These are phyloP conservation scores for Rhinatrema bivittatum DNA, from an alignment of 2,797 vertebrate genomes.

Conservation along the genomic window DNA sequence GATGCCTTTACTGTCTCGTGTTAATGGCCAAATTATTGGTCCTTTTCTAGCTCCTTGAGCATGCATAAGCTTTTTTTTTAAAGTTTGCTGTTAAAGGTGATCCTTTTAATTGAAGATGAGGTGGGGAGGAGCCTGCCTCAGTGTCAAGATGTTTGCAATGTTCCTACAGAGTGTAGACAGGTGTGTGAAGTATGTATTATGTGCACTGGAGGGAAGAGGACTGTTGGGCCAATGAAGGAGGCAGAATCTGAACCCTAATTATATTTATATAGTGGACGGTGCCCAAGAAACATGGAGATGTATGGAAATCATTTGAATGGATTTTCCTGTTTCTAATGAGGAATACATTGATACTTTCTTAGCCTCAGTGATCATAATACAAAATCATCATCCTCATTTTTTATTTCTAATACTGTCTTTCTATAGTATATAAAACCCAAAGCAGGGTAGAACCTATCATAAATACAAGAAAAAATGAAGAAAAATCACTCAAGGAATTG, in stretches of 20 bases:
- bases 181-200: conserved; percentile 34
- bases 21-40: conserved; percentile 35
- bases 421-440: too few relatives aligned
- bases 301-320: conserved; percentile 5
- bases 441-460: too few relatives aligned
- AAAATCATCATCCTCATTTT: too few relatives aligned
- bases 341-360: conserved; percentile 7
- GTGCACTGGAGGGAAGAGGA: conserved; percentile 27
- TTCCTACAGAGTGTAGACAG: conserved; percentile 23
- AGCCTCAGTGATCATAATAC: conserved; percentile 6
- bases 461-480: conserved; percentile 6
- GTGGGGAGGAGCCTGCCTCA: conserved; percentile 8
- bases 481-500: conserved; percentile 10
- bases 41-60: conserved; percentile 17
- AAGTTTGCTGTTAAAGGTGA: conserved; percentile 7
- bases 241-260: not conserved
- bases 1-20: conserved; percentile 19
- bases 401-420: too few relatives aligned
- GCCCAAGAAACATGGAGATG: conserved; percentile 2
- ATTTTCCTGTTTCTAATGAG: conserved; percentile 24
- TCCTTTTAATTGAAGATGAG: not conserved
- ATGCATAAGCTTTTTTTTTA: too few relatives aligned
- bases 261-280: conserved; percentile 9
- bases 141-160: conserved; percentile 41
- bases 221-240: conserved; percentile 20